A percentile compares a stretch with the other conserved stretches of the same genome.
Conservation (phyloP, 2,113 vertebrate genomes). For the Phalacrocorax pelagicus region DNA sequence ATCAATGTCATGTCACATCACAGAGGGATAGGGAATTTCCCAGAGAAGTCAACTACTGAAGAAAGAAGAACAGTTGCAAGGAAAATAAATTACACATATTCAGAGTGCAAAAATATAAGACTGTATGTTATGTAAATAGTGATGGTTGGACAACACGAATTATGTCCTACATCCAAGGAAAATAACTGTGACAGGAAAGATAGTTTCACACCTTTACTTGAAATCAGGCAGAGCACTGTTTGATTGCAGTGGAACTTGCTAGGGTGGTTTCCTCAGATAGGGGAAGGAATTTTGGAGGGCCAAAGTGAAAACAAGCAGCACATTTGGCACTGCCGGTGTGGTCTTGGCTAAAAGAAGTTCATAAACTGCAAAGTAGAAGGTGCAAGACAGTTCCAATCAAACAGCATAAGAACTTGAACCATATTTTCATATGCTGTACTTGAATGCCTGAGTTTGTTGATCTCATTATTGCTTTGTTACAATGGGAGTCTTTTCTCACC, state of each 20-base stretch:
- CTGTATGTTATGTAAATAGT: neutral
- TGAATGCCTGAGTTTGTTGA: neutral
- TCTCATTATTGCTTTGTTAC: neutral
- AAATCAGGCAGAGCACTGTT: neutral
- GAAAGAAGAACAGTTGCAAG: neutral
- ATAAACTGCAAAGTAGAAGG: neutral
- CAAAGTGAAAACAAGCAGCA: neutral
- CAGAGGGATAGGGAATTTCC: neutral
- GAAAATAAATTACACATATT: neutral
- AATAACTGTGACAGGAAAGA: neutral
- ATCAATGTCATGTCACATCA: neutral
- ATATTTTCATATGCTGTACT: neutral
- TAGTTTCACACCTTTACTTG: neutral
- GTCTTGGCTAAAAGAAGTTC: neutral
- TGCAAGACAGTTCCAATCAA: neutral
- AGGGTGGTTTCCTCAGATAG: neutral
- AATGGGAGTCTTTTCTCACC: neutral
- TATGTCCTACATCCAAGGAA: neutral
- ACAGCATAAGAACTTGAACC: neutral
- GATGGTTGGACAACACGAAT: neutral
- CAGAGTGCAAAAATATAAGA: neutral
- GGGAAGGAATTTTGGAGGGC: rapidly evolving
- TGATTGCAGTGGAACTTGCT: neutral
- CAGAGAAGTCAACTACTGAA: neutral
- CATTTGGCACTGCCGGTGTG: neutral